A percentile compares a stretch with the other conserved stretches of the same genome.
Evolutionary conservation across 2,888 invertebrate genomes (phyloP).

Genomic region (Luperina testacea): DNA sequence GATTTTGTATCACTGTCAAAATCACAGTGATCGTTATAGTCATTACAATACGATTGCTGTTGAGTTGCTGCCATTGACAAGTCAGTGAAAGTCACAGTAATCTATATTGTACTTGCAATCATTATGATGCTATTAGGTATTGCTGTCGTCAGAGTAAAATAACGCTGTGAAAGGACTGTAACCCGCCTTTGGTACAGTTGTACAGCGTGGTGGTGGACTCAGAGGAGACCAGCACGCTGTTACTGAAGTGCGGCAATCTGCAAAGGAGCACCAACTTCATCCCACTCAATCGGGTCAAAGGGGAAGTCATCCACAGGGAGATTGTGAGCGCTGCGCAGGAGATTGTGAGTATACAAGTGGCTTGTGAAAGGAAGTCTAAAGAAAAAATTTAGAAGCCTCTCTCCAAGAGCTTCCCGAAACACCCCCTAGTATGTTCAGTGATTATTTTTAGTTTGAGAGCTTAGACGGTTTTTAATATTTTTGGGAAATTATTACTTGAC

Average conservation of each 20-base stretch:
- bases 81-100: no score
- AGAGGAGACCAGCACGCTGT: conserved; percentile 94
- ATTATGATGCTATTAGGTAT: background rate
- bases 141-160: background rate
- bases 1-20: no score
- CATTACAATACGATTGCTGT: background rate
- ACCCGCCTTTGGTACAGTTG: conserved; percentile 88
- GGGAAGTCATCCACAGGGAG: conserved; percentile 90
- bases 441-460: background rate
- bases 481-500: background rate
- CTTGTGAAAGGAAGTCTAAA: background rate
- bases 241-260: conserved; percentile 95
- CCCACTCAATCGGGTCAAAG: conserved; percentile 96
- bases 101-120: background rate
- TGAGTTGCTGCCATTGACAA: no score
- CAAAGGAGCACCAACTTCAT: conserved; percentile 95
- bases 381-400: background rate
- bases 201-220: conserved; percentile 97
- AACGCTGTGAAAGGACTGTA: background rate
- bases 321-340: conserved; percentile 92
- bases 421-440: background rate
- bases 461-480: background rate
- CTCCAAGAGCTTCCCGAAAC: background rate
- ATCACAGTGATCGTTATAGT: background rate
- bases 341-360: conserved; percentile 87